Percentiles rank a stretch among this genome's conserved stretches.
phyloP scores from a whole-genome alignment of 2,797 vertebrate species.

The Liparis tanakae region DNA sequence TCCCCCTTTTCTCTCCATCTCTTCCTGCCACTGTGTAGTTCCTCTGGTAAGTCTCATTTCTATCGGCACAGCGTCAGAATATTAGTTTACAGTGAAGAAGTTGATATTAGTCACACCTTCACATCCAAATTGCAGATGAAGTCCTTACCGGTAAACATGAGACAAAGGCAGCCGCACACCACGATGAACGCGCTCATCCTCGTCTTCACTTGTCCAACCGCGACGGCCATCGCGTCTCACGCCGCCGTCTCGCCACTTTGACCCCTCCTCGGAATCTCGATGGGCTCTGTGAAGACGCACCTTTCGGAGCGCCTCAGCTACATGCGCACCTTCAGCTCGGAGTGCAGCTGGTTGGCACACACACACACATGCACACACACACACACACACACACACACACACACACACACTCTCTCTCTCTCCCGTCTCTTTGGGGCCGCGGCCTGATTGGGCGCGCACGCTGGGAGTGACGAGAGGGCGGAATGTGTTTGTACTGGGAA shows the following conservation, averaged over 20 bases:
- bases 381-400: too few species aligned
- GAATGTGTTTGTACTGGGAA: conserved; percentile 77
- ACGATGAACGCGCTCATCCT: conserved; percentile 57
- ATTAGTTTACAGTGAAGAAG: background rate
- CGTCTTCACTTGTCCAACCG: conserved; percentile 43
- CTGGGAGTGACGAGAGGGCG: conserved; percentile 76
- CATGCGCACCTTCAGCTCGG: conserved; percentile 1
- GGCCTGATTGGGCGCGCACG: conserved; percentile 67
- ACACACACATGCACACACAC: background rate
- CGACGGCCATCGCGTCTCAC: conserved; percentile 52
- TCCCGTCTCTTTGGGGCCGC: conserved; percentile 43
- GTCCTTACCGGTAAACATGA: conserved; percentile 76
- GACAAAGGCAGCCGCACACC: conserved; percentile 62
- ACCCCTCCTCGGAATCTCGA: conserved; percentile 10
- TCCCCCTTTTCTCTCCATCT: background rate
- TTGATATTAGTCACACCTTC: background rate
- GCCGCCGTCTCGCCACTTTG: background rate
- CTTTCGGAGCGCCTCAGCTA: background rate
- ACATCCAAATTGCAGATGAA: background rate
- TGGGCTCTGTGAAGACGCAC: conserved; percentile 9
- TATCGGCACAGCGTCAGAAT: background rate
- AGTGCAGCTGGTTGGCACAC: conserved; percentile 13
- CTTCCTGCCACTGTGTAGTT: background rate
- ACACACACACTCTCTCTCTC: conserved; percentile 3
- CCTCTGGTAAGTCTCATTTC: too few species aligned